phyloP scores from a whole-genome alignment of 2,797 vertebrate genomes.

The Siniperca undulata region DNA sequence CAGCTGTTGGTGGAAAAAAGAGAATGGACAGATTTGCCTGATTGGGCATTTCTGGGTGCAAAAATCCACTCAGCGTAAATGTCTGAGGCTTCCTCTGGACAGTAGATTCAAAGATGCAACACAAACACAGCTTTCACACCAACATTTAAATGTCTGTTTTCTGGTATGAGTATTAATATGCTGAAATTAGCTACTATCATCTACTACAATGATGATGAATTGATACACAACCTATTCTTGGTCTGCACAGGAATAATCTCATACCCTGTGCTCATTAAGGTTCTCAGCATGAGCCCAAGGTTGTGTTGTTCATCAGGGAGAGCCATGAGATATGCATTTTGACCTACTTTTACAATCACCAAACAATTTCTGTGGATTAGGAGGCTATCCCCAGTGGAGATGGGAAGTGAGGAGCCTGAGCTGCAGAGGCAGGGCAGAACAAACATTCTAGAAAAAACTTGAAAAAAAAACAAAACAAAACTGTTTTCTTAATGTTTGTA shows the following conservation, averaged over 20 bases:
- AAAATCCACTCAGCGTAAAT: constrained; percentile 25
- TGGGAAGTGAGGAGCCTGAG: constrained; percentile 17
- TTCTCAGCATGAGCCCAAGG: constrained; percentile 41
- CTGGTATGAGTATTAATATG: not conserved
- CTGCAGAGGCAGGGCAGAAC: not conserved
- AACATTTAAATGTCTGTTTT: not conserved
- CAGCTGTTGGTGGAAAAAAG: constrained; percentile 8
- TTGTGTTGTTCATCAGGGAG: constrained; percentile 38
- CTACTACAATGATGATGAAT: constrained; percentile 1
- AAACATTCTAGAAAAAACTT: constrained; percentile 2
- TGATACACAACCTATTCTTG: not conserved
- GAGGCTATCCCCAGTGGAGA: constrained; percentile 29
- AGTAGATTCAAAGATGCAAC: not conserved
- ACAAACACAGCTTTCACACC: not conserved
- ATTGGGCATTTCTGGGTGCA: constrained; percentile 18
- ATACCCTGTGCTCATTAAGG: constrained; percentile 27
- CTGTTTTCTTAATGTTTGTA: not conserved
- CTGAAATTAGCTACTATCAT: not conserved
- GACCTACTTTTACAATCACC: constrained; percentile 53
- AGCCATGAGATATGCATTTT: constrained; percentile 43
- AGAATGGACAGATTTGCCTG: not conserved
- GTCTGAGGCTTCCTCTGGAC: not conserved
- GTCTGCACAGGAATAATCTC: constrained; percentile 13
- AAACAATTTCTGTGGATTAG: constrained; percentile 33
- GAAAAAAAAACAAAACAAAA: not conserved